A percentile compares a stretch with the other conserved stretches of the same genome.
phyloP scores from a whole-genome alignment of 2,113 vertebrate genomes.

The Percopsis transmontana region DNA sequence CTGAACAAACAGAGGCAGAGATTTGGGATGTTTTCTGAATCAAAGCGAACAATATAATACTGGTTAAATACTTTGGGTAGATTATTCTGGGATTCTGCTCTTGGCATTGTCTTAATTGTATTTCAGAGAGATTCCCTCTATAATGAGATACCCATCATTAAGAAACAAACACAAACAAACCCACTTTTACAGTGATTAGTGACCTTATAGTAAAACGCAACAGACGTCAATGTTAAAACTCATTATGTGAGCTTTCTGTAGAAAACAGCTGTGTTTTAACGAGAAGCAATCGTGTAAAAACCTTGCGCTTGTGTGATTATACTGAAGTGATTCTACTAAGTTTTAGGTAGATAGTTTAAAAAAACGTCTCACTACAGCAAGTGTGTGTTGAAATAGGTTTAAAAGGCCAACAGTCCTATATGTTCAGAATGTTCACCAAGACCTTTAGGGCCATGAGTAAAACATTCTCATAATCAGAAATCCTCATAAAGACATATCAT shows the following conservation, averaged over 20 bases:
- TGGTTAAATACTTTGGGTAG: not conserved
- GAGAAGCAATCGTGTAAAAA: no score
- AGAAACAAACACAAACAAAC: not conserved
- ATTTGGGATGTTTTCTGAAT: conserved; percentile 9
- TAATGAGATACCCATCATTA: not conserved
- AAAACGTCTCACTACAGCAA: not conserved
- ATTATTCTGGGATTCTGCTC: not conserved
- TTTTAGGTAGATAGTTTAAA: not conserved
- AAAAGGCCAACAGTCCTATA: not conserved
- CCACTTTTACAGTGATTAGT: not conserved
- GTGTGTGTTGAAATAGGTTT: not conserved
- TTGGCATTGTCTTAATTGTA: not conserved
- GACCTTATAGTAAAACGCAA: not conserved
- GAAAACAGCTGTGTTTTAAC: not conserved
- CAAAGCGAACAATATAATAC: conserved; percentile 2
- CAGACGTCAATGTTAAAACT: not conserved
- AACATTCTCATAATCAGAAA: not conserved
- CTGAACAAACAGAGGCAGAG: conserved; percentile 59
- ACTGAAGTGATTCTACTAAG: not conserved
- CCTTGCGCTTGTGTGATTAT: not conserved
- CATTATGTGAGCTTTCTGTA: not conserved
- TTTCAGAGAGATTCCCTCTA: not conserved
- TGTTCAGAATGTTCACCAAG: not conserved
- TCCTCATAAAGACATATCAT: not conserved
- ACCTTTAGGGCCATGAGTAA: not conserved